These are phyloP conservation scores for Microchrysa polita DNA, from an alignment of 2,888 invertebrate species.

Conservation along the genomic window DNA sequence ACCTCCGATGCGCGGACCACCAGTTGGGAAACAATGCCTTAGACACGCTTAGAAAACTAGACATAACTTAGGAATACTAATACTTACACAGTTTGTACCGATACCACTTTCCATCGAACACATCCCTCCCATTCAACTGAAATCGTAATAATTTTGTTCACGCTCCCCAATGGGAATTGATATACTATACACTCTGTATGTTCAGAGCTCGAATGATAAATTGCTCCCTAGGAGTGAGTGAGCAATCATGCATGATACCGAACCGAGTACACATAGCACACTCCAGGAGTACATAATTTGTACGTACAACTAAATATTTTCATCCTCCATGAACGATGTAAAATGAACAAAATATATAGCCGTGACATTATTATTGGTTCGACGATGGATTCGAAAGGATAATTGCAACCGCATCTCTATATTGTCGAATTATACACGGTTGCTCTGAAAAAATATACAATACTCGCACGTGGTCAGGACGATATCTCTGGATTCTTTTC, in stretches of 20 bases:
- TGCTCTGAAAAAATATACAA: neutral
- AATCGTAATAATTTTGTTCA: neutral
- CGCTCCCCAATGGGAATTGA: slow-evolving; percentile 25
- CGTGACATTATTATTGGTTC: slow-evolving; percentile 40
- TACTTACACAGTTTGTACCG: too few relatives aligned
- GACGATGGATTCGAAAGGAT: slow-evolving; percentile 40
- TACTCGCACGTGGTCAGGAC: neutral
- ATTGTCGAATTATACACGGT: slow-evolving; percentile 33
- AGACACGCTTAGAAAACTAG: too few relatives aligned
- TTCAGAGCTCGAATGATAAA: slow-evolving; percentile 20
- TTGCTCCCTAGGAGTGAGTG: slow-evolving; percentile 20
- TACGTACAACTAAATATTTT: neutral
- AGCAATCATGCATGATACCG: neutral
- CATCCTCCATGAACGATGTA: neutral
- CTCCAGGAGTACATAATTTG: neutral
- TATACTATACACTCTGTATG: slow-evolving; percentile 25
- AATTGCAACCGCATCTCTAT: slow-evolving; percentile 25
- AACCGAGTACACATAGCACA: too few relatives aligned
- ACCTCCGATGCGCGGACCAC: too few relatives aligned
- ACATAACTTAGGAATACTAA: too few relatives aligned
- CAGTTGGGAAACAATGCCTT: too few relatives aligned
- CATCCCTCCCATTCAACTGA: too few relatives aligned
- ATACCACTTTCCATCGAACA: too few relatives aligned
- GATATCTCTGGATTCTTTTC: neutral
- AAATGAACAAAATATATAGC: slow-evolving; percentile 35